Evolutionary conservation across 2,888 invertebrate species (phyloP).

Genomic region (Poecilobothrus nobilitatus): DNA sequence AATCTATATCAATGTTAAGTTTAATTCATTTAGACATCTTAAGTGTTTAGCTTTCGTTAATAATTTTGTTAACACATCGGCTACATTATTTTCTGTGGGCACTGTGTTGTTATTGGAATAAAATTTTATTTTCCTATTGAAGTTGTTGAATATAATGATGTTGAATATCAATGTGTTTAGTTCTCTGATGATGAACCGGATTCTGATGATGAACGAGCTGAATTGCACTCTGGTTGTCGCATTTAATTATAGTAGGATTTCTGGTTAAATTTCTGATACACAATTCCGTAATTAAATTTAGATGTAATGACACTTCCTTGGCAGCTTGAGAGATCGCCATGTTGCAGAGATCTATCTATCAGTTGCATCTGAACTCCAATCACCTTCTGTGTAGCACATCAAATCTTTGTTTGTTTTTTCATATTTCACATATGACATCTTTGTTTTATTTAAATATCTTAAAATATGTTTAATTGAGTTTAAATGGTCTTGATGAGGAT

Average conservation of each 20-base stretch:
- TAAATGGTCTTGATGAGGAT: too few relatives aligned
- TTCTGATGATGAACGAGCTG: conserved; percentile 13
- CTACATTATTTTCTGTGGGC: too few relatives aligned
- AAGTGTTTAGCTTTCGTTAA: too few relatives aligned
- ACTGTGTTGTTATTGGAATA: too few relatives aligned
- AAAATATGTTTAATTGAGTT: conserved; percentile 16
- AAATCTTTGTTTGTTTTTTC: background rate
- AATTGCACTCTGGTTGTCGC: conserved; percentile 11
- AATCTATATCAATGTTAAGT: too few relatives aligned
- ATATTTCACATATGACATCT: conserved; percentile 9
- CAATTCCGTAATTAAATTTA: background rate
- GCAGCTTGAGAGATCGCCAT: background rate
- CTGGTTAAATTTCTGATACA: background rate
- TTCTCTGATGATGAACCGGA: conserved; percentile 11
- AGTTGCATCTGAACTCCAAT: too few relatives aligned
- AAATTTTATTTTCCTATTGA: too few relatives aligned
- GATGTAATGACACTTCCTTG: background rate
- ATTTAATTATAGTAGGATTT: background rate
- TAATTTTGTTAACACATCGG: too few relatives aligned
- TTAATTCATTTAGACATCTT: too few relatives aligned
- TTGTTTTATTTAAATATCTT: conserved; percentile 15
- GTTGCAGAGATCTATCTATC: background rate
- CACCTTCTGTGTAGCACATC: conserved; percentile 18
- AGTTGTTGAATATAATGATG: too few relatives aligned
- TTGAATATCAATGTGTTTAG: too few relatives aligned